phyloP scores from a whole-genome alignment of 2,113 vertebrate genomes.

The Pseudonaja textilis region DNA sequence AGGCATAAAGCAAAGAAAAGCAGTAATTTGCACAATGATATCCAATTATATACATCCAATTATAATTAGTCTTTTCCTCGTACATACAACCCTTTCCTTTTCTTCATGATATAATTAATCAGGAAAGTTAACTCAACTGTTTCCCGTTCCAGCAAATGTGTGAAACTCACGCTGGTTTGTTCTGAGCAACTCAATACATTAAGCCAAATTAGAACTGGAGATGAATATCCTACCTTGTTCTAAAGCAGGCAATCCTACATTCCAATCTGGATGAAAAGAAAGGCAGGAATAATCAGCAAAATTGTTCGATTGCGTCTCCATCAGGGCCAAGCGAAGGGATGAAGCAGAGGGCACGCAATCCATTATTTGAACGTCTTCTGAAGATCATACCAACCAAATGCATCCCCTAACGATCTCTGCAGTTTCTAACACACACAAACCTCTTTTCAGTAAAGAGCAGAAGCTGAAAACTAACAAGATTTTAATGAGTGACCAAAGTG shows the following conservation, averaged over 20 bases:
- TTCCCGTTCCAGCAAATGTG: not conserved
- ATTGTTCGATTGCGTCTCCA: not conserved
- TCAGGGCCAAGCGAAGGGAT: not conserved
- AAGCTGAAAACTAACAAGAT: not conserved
- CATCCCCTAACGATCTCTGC: not conserved
- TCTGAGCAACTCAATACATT: not conserved
- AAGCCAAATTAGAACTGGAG: not conserved
- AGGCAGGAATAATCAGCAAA: not conserved
- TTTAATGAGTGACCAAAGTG: not conserved
- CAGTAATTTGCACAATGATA: not conserved
- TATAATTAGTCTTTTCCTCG: not conserved
- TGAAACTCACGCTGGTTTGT: not conserved
- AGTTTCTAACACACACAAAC: rapidly evolving
- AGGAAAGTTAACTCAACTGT: not conserved
- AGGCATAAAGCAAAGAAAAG: not conserved
- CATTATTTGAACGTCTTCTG: not conserved
- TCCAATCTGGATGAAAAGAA: not conserved
- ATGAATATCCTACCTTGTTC: not conserved
- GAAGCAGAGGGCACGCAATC: not conserved
- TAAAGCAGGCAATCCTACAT: not conserved
- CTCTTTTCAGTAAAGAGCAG: not conserved
- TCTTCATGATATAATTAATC: not conserved
- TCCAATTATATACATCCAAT: no score
- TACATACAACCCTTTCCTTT: not conserved
- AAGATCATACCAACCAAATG: not conserved